These are phyloP conservation scores for Drosophila parthenogenetica DNA, from an alignment of 2,888 invertebrate species.

Conservation along the genomic window DNA sequence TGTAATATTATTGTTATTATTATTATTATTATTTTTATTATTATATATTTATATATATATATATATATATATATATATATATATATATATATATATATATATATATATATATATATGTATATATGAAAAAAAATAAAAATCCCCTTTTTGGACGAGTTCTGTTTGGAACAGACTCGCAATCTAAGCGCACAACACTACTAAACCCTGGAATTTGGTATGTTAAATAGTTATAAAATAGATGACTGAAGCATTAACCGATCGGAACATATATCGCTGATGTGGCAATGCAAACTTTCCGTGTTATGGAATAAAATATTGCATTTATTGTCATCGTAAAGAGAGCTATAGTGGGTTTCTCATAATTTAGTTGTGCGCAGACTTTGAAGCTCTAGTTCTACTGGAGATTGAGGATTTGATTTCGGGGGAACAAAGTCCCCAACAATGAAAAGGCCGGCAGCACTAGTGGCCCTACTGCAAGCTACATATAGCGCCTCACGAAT, in stretches of 20 bases:
- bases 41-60: no score
- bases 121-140: not conserved
- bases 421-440: not conserved
- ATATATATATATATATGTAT: no score
- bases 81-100: no score
- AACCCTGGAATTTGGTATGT: not conserved
- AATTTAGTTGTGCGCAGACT: not conserved
- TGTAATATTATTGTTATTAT: no score
- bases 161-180: not conserved
- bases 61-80: no score
- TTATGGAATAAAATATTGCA: not conserved
- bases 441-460: not conserved
- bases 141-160: not conserved
- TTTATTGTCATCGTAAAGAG: no score
- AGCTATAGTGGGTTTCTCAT: not conserved
- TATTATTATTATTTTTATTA: no score
- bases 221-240: not conserved
- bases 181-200: not conserved
- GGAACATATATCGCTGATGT: not conserved
- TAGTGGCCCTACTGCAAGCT: not conserved
- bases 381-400: no score
- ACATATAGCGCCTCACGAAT: constrained; percentile 7
- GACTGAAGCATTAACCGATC: not conserved
- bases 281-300: not conserved
- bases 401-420: no score